Conservation (phyloP, 2,113 vertebrate species). For the Nicator chloris region DNA sequence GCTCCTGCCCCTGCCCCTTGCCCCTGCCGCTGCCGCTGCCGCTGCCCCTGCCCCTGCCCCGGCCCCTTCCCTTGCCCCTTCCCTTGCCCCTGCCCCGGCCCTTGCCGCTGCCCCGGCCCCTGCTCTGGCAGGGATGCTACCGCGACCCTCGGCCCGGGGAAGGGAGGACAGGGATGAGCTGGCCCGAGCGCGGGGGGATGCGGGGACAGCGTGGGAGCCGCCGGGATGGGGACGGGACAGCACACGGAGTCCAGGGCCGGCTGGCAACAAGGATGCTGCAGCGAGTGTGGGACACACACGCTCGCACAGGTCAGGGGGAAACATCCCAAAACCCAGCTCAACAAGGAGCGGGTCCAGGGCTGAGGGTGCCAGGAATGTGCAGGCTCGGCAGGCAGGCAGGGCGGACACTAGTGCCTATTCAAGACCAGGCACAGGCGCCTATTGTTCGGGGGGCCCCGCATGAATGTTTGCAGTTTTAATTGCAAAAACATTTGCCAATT, state of each 20-base stretch:
- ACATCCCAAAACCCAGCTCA: neutral
- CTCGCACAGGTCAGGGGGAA: neutral
- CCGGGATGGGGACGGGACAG: neutral
- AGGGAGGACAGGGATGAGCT: neutral
- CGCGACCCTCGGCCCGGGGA: neutral
- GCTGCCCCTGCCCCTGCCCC: neutral
- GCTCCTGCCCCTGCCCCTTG: neutral
- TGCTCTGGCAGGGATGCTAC: neutral
- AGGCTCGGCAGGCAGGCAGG: constrained; percentile 49
- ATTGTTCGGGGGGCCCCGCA: constrained; percentile 70
- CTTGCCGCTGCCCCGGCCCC: neutral
- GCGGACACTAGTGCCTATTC: constrained; percentile 71
- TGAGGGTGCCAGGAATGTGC: constrained; percentile 74
- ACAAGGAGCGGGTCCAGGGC: constrained; percentile 23
- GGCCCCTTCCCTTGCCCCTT: neutral
- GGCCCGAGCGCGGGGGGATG: neutral
- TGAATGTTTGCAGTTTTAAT: constrained; percentile 72
- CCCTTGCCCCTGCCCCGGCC: neutral
- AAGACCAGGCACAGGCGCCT: constrained; percentile 66
- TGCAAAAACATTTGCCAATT: constrained; percentile 71
- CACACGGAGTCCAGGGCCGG: neutral
- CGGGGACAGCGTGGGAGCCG: neutral
- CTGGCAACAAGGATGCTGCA: neutral
- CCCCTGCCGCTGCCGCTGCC: too few species aligned
- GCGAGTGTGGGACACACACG: neutral